A percentile compares a stretch with the other conserved stretches of the same genome.
Evolutionary conservation across 2,797 vertebrate genomes (phyloP).

Genomic region (Geotrypetes seraphini): DNA sequence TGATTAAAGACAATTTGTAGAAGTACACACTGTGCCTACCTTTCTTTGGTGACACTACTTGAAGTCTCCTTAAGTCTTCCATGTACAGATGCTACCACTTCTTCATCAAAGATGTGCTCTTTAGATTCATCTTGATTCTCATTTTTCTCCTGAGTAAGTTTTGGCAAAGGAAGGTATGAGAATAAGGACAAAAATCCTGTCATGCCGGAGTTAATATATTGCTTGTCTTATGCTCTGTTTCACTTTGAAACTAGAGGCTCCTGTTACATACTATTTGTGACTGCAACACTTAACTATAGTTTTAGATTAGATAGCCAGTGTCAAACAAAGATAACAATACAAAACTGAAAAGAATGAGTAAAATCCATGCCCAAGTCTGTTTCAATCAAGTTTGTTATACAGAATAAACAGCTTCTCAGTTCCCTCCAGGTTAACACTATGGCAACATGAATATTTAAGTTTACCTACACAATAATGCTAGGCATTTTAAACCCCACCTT

Average conservation of each 20-base stretch:
- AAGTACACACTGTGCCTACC: constrained; percentile 47
- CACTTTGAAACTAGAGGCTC: constrained; percentile 12
- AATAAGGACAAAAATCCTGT: constrained; percentile 80
- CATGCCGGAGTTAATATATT: constrained; percentile 48
- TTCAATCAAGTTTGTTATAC: constrained; percentile 22
- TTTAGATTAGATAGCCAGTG: constrained; percentile 15
- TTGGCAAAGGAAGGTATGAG: constrained; percentile 71
- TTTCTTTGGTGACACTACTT: constrained; percentile 59
- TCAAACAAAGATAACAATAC: constrained; percentile 3
- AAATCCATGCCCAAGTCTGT: constrained; percentile 11
- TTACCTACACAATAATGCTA: constrained; percentile 32
- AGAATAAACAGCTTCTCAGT: constrained; percentile 35
- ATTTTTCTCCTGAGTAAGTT: constrained; percentile 51
- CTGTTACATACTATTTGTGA: constrained; percentile 9
- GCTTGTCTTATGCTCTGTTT: too few relatives aligned
- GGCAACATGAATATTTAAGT: constrained; percentile 58
- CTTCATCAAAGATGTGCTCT: constrained; percentile 20
- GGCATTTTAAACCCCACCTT: constrained; percentile 34
- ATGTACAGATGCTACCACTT: constrained; percentile 37
- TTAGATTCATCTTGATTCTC: constrained; percentile 21
- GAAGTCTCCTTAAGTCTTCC: constrained; percentile 29
- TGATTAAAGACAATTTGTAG: constrained; percentile 3
- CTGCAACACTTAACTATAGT: constrained; percentile 28
- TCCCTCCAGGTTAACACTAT: constrained; percentile 57
- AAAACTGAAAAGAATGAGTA: constrained; percentile 11